Evolutionary conservation across 2,113 vertebrate genomes (phyloP), one percentile per base, ranked within the genome.

Genomic region (Cryptotis parvus): DNA sequence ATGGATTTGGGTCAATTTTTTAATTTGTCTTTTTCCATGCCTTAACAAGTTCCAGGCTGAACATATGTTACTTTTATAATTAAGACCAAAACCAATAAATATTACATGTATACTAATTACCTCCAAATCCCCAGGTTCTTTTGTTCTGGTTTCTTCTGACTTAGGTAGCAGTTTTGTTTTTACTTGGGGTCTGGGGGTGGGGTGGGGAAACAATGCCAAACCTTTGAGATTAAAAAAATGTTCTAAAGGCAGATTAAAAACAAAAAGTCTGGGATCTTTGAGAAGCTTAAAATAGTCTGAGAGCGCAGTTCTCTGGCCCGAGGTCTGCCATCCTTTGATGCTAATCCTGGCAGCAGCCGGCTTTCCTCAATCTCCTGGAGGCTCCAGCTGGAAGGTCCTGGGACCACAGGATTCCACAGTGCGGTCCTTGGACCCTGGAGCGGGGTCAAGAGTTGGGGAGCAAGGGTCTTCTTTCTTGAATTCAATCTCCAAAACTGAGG

Each of bases 11-110:
- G 43, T 76, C 33, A 27, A 0, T 78, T 93, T 89, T 91, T 69
- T 3, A 91, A 86, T 89, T 87, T 72, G 52, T 70, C 33, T 83
- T 84, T 89, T 88, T 79, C 91, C 72, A 33, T 41, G 18, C 52
- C 29, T 84, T 90, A 72, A 92, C 39, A 87, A 55, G 61, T 85
- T 88, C 68, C 79, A 69, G 35, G 8, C 49, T 94, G 88, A 81
- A 45, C 72, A 93, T 78, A 85, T 93, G 90, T 80, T 93, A 90
- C 79, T 81, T 95, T 91, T 68, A 79, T 88, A 88, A 95, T 91
- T 72, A 94, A 96, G 87, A 75, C 55, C 27, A 79, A 94, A 94
- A 77, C 4, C 52, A 79, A 88, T 85, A 90, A 90, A 91, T 73
- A 90, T 88, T 90, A 76, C 85, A 68, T 73, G 78, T 84, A 78